These are phyloP conservation scores for Rhagium mordax DNA, from an alignment of 2,888 invertebrate genomes.

Conservation along the genomic window DNA sequence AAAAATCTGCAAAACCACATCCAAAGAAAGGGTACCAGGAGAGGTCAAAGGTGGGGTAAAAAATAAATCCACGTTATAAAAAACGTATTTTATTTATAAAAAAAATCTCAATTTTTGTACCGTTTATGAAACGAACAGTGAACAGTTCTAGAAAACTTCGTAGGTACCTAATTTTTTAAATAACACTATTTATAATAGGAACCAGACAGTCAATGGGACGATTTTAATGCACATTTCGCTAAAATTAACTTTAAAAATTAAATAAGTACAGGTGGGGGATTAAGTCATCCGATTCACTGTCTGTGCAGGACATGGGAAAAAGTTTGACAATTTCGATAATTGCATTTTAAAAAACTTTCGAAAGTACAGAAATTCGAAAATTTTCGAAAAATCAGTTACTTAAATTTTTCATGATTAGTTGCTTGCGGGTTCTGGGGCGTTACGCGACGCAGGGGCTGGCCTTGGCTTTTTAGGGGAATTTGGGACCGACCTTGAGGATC, in stretches of 20 bases:
- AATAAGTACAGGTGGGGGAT: conserved; percentile 53
- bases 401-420: conserved; percentile 50
- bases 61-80: conserved; percentile 35
- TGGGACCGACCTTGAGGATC: conserved; percentile 69
- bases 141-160: conserved; percentile 46
- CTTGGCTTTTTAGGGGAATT: conserved; percentile 67
- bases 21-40: conserved; percentile 7
- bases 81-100: conserved; percentile 51
- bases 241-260: conserved; percentile 56
- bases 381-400: conserved; percentile 15
- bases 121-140: conserved; percentile 52
- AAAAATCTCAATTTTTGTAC: conserved; percentile 58
- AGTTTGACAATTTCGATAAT: neutral
- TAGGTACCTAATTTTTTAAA: conserved; percentile 46
- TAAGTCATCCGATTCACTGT: conserved; percentile 40
- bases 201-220: conserved; percentile 56
- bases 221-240: conserved; percentile 54
- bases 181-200: conserved; percentile 45
- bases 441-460: conserved; percentile 67
- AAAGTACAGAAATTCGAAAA: neutral
- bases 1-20: conserved; percentile 12
- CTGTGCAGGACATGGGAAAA: conserved; percentile 18
- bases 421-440: conserved; percentile 64
- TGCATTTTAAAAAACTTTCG: neutral
- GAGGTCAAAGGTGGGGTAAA: neutral